phyloP scores from a whole-genome alignment of 2,113 vertebrate species.

The Tympanuchus pallidicinctus region DNA sequence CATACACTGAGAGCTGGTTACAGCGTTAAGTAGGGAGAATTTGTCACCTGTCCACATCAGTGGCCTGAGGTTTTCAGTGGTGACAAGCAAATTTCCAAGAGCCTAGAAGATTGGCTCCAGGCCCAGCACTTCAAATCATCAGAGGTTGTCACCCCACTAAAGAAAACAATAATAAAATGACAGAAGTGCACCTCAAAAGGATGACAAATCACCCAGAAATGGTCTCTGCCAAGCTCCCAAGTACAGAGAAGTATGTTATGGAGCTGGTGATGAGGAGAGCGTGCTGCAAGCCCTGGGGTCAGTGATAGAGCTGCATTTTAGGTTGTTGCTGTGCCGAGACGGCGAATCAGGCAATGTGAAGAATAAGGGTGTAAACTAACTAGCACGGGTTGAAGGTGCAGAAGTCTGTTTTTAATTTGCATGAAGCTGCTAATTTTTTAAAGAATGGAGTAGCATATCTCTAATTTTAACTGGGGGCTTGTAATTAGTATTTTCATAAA shows the following conservation, averaged over 20 bases:
- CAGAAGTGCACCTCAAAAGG: background rate
- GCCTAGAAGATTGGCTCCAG: slow-evolving; percentile 3
- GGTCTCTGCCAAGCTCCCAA: background rate
- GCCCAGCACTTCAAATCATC: slow-evolving; percentile 12
- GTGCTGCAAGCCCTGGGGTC: background rate
- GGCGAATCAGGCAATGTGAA: background rate
- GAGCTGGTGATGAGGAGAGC: background rate
- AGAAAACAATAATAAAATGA: slow-evolving; percentile 5
- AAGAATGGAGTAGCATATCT: slow-evolving; percentile 31
- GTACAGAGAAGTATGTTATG: background rate
- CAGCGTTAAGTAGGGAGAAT: background rate
- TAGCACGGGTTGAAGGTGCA: background rate
- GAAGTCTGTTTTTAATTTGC: slow-evolving; percentile 33
- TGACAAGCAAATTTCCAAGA: slow-evolving; percentile 16
- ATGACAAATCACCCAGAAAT: background rate
- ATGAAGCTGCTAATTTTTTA: slow-evolving; percentile 47
- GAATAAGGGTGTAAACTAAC: background rate
- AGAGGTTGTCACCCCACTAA: background rate
- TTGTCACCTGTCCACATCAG: background rate
- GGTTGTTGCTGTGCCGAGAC: background rate
- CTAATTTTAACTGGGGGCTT: slow-evolving; percentile 36
- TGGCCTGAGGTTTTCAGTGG: background rate
- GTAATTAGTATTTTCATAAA: slow-evolving; percentile 11
- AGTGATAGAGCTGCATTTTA: background rate
- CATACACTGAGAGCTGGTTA: background rate